phyloP scores from a whole-genome alignment of 2,113 vertebrate genomes.

The Atrichornis clamosus region DNA sequence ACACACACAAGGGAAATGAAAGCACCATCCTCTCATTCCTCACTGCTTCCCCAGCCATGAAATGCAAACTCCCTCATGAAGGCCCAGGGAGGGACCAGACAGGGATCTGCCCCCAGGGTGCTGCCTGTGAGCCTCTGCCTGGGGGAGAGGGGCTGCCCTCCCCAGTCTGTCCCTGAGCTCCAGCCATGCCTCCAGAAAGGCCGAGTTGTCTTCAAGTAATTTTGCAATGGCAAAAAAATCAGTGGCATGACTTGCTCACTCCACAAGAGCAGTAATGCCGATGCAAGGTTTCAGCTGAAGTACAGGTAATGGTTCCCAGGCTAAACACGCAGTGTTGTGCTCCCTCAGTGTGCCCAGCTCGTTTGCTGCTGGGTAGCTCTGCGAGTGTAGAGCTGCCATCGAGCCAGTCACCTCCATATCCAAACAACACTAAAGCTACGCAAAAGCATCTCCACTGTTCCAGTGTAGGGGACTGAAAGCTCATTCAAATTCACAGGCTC shows the following conservation, averaged over 20 bases:
- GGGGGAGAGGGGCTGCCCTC: too few relatives aligned
- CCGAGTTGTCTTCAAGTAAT: background rate
- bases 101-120: fast-evolving
- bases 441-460: background rate
- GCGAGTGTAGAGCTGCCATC: background rate
- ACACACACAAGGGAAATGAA: background rate
- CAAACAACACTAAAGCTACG: background rate
- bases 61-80: background rate
- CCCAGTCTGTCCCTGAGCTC: background rate
- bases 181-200: background rate
- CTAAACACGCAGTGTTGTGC: fast-evolving
- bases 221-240: background rate
- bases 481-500: background rate
- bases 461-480: background rate
- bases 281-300: background rate
- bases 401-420: background rate
- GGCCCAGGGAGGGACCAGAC: background rate
- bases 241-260: fast-evolving
- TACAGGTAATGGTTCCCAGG: background rate
- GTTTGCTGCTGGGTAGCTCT: background rate
- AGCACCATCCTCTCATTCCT: background rate
- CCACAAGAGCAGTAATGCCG: background rate
- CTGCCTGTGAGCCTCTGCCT: background rate
- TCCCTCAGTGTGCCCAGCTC: background rate
- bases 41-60: background rate